Base-by-base conservation (phyloP, 2,797 vertebrate species). In the Cheirogaleus major region DNA sequence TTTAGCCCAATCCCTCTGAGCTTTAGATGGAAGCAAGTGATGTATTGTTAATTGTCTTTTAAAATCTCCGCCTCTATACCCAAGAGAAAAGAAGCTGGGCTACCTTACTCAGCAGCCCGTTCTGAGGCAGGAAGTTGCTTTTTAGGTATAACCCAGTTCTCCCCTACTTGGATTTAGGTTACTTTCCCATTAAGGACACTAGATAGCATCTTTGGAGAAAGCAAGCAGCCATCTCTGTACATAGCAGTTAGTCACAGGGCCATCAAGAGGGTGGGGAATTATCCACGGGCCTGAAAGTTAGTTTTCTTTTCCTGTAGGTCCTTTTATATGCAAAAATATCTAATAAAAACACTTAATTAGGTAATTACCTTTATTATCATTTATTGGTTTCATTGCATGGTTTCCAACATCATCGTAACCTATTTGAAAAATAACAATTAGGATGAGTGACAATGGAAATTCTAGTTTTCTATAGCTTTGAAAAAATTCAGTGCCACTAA, bases 311-410 rank as follows among this genome's bases (percentile, higher is more conserved):
- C 52, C 76, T 76, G 4, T 13, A 15, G 12, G 15, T 52, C 32
- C 67, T 86, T 85, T 81, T 59, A 27, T 50, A 63, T n/a, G 27
- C 59, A 63, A 81, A 93, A n/a, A 1, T 89, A 83, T 93, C 65
- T 84, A 72, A 76, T 70, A n/a, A 15, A 41, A 93, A 92, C 4
- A 35, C 1, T 23, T 79, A 55, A 88, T 67, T 35, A 92, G 38
- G 81, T 88, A 97, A 95, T 98, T 98, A 99, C 99, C 99, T 98
- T 98, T 98, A 93, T 95, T 98, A 32, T 98, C 98, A 97, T 98
- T 98, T 94, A 98, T 43, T 93, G 98, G 75, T 95, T 98, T 98
- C 94, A 97, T 79, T 45, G 94, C 95, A 76, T 99, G 98, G 78
- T 98, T 99, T 97, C 98, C 98, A 93, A 81, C 95, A 63, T 99